These are phyloP conservation scores for Sphaerophoria taeniata DNA, from an alignment of 2,888 invertebrate genomes.

Conservation along the genomic window DNA sequence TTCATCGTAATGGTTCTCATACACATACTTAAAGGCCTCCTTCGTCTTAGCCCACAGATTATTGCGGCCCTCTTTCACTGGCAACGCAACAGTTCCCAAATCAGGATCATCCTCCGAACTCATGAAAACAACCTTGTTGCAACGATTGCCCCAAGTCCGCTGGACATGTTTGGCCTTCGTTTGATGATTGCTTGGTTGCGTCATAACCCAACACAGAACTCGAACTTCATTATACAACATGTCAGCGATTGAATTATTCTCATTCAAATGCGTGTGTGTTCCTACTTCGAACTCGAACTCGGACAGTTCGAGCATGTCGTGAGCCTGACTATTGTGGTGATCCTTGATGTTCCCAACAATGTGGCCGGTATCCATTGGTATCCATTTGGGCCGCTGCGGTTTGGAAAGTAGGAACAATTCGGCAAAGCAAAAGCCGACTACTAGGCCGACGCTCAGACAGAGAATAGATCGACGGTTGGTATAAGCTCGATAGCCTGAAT, in stretches of 20 bases:
- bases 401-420: slow-evolving; percentile 80
- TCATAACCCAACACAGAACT: slow-evolving; percentile 98
- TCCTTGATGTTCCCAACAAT: slow-evolving; percentile 81
- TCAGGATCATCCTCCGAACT: slow-evolving; percentile 89
- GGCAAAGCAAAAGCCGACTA: slow-evolving; percentile 82
- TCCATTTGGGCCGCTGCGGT: slow-evolving; percentile 77
- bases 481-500: slow-evolving; percentile 81
- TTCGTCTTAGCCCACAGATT: slow-evolving; percentile 99
- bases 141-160: slow-evolving; percentile 97
- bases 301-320: slow-evolving; percentile 81
- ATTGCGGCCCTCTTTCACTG: slow-evolving; percentile 94
- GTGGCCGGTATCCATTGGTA: slow-evolving; percentile 79
- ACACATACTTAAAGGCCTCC: slow-evolving; percentile 94
- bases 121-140: slow-evolving; percentile 94
- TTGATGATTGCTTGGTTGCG: slow-evolving; percentile 94
- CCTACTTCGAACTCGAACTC: slow-evolving; percentile 83
- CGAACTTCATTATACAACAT: slow-evolving; percentile 90
- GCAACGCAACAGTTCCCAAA: slow-evolving; percentile 91
- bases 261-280: slow-evolving; percentile 85
- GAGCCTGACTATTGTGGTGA: slow-evolving; percentile 82
- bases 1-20: slow-evolving; percentile 91
- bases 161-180: slow-evolving; percentile 96
- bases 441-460: slow-evolving; percentile 81
- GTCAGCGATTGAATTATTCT: slow-evolving; percentile 88
- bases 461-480: slow-evolving; percentile 81